Conservation (phyloP, 2,113 vertebrate genomes). For the Prunella fulvescens region DNA sequence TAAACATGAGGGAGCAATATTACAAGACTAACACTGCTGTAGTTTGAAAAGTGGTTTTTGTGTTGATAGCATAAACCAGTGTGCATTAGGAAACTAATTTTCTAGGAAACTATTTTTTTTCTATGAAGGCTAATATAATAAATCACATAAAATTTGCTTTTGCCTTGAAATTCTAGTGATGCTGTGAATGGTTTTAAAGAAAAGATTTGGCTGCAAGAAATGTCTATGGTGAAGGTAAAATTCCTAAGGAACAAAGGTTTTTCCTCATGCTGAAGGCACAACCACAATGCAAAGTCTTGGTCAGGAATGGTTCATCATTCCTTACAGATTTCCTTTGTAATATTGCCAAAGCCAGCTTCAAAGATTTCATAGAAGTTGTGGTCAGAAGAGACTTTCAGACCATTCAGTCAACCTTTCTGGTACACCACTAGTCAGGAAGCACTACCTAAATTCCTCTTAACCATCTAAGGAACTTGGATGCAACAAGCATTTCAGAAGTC, state of each 20-base stretch:
- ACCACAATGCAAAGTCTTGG: background rate
- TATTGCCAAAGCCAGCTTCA: constrained; percentile 29
- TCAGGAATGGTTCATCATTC: background rate
- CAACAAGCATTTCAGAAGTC: background rate
- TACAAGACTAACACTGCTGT: background rate
- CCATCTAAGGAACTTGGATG: background rate
- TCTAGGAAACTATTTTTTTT: background rate
- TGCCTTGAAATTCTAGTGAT: background rate
- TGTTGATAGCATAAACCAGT: background rate
- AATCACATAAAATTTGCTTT: background rate
- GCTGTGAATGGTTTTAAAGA: background rate
- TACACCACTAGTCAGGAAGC: constrained; percentile 9
- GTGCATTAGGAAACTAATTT: background rate
- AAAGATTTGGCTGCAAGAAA: background rate
- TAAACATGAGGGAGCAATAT: background rate
- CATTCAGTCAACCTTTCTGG: background rate
- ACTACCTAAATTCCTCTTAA: background rate
- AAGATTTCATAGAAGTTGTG: constrained; percentile 36
- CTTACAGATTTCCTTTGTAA: constrained; percentile 19
- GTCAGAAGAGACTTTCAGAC: background rate
- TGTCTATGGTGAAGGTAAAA: background rate
- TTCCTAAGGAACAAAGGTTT: background rate
- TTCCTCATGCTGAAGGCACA: background rate
- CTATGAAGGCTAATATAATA: background rate
- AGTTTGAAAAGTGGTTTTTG: background rate